A percentile compares a stretch with the other conserved stretches of the same genome.
These are phyloP conservation scores for Rhinogobio ventralis DNA, from an alignment of 2,797 vertebrate genomes.

Conservation along the genomic window DNA sequence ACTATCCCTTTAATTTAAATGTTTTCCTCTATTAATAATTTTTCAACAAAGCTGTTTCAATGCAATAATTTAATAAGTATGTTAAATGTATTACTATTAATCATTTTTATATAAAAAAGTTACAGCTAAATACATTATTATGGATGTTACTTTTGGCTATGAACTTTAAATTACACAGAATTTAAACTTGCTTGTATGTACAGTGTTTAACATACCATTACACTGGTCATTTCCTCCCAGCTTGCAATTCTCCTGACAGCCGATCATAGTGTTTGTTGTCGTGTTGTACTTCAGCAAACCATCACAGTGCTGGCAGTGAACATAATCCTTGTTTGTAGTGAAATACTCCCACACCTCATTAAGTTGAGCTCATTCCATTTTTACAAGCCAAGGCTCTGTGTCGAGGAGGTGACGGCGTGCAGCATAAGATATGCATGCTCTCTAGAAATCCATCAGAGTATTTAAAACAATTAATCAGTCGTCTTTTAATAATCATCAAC, in stretches of 20 bases:
- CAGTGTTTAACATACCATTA: background rate
- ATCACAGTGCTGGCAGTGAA: background rate
- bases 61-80: background rate
- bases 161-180: background rate
- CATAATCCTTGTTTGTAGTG: constrained; percentile 19
- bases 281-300: background rate
- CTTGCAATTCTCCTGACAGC: background rate
- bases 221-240: background rate
- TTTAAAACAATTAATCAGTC: background rate
- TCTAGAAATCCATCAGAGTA: background rate
- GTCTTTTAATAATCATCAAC: constrained; percentile 7
- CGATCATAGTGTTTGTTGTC: background rate
- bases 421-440: background rate
- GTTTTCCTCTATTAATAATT: background rate
- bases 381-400: background rate
- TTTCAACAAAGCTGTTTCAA: background rate
- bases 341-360: constrained; percentile 26
- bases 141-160: background rate
- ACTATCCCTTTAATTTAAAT: background rate
- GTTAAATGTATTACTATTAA: background rate
- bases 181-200: background rate
- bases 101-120: background rate
- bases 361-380: constrained; percentile 2
- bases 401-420: background rate
- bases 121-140: background rate